Evolutionary conservation across 2,888 invertebrate genomes (phyloP), one percentile per base, ranked within the genome.

Genomic region (Idaea dimidiata): DNA sequence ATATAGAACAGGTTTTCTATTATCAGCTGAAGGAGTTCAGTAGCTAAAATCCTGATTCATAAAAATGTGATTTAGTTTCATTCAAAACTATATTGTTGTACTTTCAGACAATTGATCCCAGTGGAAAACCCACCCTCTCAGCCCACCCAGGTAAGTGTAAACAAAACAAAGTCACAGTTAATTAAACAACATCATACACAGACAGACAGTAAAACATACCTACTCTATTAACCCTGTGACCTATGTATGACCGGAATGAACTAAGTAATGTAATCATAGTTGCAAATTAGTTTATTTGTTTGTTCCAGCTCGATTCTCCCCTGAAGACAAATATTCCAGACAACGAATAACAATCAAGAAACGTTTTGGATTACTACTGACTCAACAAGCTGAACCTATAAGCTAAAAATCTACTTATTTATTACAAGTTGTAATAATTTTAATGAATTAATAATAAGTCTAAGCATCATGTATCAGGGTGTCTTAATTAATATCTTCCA

Each of bases 261-360:
- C 33, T 33, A 33, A 33, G 7, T 33, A 2, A 7, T 5, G 7
- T 10, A 33, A 33, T 33, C 14, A 43, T 10, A 43, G 8, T 32
- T 16, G 8, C 57, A 32, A 57, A 10, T 16, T 55, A 54, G 17
- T 16, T 55, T 10, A 54, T 16, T 54, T 67, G 66, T 68, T 67
- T 66, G 61, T 94, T 94, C 54, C 87, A 96, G 98, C 99, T 64
- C 95, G 98, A 58, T 99, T 99, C 86, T 98, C 99, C 0, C 98
- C 99, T 0, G 98, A 98, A 86, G 99, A 99, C 84, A 97, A 97
- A 85, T 98, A 96, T 86, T 98, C 98, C 0, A 94, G 96, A 69
- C 96, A 99, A 76, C 93, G 99, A 75, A 95, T 99, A 68, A 96
- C 94, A 10, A 95, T 98, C 67, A 99, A 99, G 91, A 96, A 96